A percentile compares a stretch with the other conserved stretches of the same genome.
Conservation (phyloP, 2,888 invertebrate species). For the Nomada ruficornis region DNA sequence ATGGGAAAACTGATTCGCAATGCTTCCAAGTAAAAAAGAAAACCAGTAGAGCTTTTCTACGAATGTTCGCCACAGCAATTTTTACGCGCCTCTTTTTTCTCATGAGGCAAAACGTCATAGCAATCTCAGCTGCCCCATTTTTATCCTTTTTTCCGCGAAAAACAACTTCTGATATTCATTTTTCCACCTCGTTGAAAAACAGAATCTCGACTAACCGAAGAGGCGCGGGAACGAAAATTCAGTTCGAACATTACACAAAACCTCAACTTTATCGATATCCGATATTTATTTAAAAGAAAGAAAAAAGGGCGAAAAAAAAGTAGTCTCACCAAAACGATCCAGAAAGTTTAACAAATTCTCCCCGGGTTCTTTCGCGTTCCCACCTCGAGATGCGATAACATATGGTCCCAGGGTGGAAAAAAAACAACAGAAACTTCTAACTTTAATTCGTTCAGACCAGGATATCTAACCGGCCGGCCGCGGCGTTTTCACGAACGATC, state of each 20-base stretch:
- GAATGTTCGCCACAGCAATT: background rate
- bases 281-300: background rate
- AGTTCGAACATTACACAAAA: background rate
- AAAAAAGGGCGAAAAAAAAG: background rate
- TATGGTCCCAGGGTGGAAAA: background rate
- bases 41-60: background rate
- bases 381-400: background rate
- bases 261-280: background rate
- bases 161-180: no score
- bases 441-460: conserved; percentile 22
- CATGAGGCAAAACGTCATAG: no score
- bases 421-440: conserved; percentile 1
- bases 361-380: background rate
- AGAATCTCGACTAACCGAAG: background rate
- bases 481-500: conserved; percentile 24
- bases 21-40: background rate
- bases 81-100: no score
- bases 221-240: background rate
- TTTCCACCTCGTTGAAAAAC: background rate
- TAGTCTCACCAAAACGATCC: background rate
- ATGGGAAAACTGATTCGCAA: background rate
- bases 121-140: no score
- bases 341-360: background rate
- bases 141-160: no score
- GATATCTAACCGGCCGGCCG: background rate